A percentile compares a stretch with the other conserved stretches of the same genome.
Conservation (phyloP, 2,888 invertebrate genomes). For the Ornithoptera priamus region DNA sequence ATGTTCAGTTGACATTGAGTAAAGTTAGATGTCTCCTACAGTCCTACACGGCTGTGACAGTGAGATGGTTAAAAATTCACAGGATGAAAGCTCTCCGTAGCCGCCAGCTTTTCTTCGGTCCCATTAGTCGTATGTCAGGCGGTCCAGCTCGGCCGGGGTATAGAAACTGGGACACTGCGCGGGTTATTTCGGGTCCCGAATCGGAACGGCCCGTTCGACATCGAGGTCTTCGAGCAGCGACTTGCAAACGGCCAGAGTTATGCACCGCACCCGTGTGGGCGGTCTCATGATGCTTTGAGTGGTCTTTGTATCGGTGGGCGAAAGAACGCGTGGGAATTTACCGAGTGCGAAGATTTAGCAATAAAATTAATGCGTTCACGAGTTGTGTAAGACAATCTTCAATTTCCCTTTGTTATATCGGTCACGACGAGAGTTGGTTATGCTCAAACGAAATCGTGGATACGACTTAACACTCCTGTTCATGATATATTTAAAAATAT, state of each 20-base stretch:
- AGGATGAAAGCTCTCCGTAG: not conserved
- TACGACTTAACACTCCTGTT: no score
- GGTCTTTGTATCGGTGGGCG: slow-evolving; percentile 35
- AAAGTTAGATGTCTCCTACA: not conserved
- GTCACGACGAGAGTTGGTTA: slow-evolving; percentile 2
- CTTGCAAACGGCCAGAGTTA: slow-evolving; percentile 62
- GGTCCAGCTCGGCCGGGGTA: slow-evolving; percentile 42
- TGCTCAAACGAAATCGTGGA: no score
- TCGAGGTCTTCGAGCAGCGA: slow-evolving; percentile 61
- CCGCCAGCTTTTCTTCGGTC: slow-evolving; percentile 16
- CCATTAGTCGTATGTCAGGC: slow-evolving; percentile 39
- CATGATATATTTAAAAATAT: no score
- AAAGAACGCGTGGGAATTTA: slow-evolving; percentile 19
- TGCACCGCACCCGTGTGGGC: slow-evolving; percentile 58
- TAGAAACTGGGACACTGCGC: slow-evolving; percentile 64
- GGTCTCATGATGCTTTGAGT: slow-evolving; percentile 41
- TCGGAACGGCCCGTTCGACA: slow-evolving; percentile 71
- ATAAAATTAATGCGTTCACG: slow-evolving; percentile 20
- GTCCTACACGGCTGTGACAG: not conserved
- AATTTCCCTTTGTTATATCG: slow-evolving; percentile 22
- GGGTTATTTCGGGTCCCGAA: slow-evolving; percentile 71
- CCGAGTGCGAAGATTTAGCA: slow-evolving; percentile 12
- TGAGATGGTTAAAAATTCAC: slow-evolving; percentile 5
- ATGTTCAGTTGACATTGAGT: no score
- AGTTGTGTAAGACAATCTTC: slow-evolving; percentile 20